Base-by-base conservation (phyloP, 2,888 invertebrate genomes). In the Cyaniris semiargus region DNA sequence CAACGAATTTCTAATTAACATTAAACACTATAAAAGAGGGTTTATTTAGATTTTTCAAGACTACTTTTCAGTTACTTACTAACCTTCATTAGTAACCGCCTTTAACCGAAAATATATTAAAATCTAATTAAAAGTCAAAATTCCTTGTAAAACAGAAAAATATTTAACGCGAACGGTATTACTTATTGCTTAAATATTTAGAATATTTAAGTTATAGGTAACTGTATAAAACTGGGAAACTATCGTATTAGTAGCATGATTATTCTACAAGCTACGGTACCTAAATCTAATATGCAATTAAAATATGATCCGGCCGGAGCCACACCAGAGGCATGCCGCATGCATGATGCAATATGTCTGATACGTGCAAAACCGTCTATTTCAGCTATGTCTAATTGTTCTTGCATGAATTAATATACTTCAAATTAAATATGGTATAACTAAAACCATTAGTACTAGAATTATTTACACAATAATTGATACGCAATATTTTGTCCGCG, bases 221-320 rank as follows among this genome's bases (percentile, higher is more conserved):
- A 53, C 53, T 53, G 18, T 3, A 38, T 38, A 7, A 38, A 38
- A 38, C 8, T 53, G 1, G 53, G 15, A 18, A 53, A 53, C 53
- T 53, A 15, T 13, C 27, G 27, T 27, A 27, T 13, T 31, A 27
- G 3, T 15, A 66, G 27, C 27, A 66, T 27, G 2, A 66, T 66
- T 27, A 66, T 31, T 66, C 23, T 66, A 66, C 3, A 66, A 27
- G 4, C 27, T 5, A 18, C 53, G 27, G 66, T 66, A 31, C 27
- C 66, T 66, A 31, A 66, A 66, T 66, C 66, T 66, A 66, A 66
- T 66, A 66, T 66, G 66, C 66, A 66, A 66, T 66, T 66, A 66
- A 27, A 66, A 66, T 31, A 66, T 66, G 66, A 66, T 66, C 66
- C 66, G 27, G 4, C 66, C 10, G 66, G 21, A 5, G 66, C 13